A percentile compares a stretch with the other conserved stretches of the same genome.
Evolutionary conservation across 2,113 vertebrate species (phyloP).

Genomic region (Gobiocypris rarus): DNA sequence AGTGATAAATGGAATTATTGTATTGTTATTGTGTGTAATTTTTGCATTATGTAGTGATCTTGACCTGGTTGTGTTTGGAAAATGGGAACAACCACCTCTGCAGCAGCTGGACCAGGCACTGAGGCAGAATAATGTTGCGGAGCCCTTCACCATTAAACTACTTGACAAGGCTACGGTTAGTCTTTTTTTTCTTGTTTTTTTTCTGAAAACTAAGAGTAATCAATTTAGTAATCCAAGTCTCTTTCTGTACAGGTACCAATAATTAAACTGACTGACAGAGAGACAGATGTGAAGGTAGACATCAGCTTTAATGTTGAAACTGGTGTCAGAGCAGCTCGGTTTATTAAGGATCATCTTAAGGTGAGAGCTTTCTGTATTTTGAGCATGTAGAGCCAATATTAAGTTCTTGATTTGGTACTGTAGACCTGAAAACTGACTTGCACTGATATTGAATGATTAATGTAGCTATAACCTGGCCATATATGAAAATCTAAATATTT

Average conservation of each 20-base stretch:
- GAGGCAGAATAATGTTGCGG: conserved; percentile 89
- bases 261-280: conserved; percentile 96
- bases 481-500: background rate
- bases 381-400: background rate
- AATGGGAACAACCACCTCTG: conserved; percentile 92
- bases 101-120: conserved; percentile 92
- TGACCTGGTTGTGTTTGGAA: conserved; percentile 95
- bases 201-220: background rate
- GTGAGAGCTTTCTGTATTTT: conserved; percentile 64
- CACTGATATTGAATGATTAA: background rate
- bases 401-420: background rate
- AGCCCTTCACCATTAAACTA: conserved; percentile 94
- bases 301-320: conserved; percentile 99
- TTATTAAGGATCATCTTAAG: conserved; percentile 96
- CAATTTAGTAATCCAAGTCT: background rate
- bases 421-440: background rate
- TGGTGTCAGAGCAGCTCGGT: conserved; percentile 92
- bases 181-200: no score
- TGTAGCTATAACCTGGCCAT: background rate
- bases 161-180: conserved; percentile 97
- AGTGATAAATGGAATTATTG: background rate
- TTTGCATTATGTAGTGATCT: conserved; percentile 82
- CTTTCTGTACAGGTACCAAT: conserved; percentile 87
- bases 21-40: background rate
- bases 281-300: conserved; percentile 97